A percentile compares a stretch with the other conserved stretches of the same genome.
Conservation (phyloP, 2,113 vertebrate genomes). For the Hemiscyllium ocellatum region DNA sequence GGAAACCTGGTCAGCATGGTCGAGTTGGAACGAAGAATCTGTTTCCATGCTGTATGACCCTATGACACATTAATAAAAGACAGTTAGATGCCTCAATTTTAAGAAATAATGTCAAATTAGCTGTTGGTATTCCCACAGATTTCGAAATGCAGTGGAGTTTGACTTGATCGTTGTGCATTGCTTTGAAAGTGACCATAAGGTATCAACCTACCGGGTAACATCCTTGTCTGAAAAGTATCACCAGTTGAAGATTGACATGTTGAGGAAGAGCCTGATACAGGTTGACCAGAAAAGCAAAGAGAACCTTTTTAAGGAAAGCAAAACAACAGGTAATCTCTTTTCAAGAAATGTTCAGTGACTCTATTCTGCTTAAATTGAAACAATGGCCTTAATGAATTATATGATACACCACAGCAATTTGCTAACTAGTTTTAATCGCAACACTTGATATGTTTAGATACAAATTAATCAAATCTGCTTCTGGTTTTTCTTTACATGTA, state of each 20-base stretch:
- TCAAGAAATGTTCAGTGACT: not conserved
- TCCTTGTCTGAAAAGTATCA: slow-evolving; percentile 46
- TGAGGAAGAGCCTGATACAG: slow-evolving; percentile 42
- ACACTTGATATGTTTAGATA: not conserved
- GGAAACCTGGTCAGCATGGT: no score
- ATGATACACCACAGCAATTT: not conserved
- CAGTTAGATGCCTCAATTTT: not conserved
- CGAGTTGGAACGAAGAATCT: no score
- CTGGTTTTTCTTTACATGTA: not conserved
- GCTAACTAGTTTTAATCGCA: not conserved
- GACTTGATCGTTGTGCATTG: slow-evolving; percentile 66
- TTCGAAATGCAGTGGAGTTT: slow-evolving; percentile 57
- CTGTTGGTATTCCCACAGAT: slow-evolving; percentile 56
- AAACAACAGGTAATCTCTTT: slow-evolving; percentile 46
- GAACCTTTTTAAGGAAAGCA: slow-evolving; percentile 41
- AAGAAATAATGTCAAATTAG: not conserved
- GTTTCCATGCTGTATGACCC: no score
- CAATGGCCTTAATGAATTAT: not conserved
- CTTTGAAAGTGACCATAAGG: slow-evolving; percentile 61
- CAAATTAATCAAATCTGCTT: not conserved
- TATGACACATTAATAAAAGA: not conserved
- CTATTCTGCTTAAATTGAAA: not conserved
- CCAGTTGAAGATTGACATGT: slow-evolving; percentile 40
- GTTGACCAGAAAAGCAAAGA: slow-evolving; percentile 44
- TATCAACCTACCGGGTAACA: slow-evolving; percentile 70